These are phyloP conservation scores for Ibycter americanus DNA, from an alignment of 2,797 vertebrate genomes.

Conservation along the genomic window DNA sequence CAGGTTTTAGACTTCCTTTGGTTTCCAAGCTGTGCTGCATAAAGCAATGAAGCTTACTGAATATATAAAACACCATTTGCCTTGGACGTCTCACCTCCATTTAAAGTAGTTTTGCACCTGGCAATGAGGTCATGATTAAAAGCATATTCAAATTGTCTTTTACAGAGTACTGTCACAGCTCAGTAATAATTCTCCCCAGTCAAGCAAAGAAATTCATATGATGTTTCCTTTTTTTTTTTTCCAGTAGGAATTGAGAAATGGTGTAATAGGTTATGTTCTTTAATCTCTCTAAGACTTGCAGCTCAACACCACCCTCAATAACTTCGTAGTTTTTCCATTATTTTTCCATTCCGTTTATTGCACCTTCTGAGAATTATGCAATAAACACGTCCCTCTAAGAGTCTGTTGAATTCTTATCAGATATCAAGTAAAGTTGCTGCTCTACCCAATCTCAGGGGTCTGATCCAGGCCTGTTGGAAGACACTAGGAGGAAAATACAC, in stretches of 20 bases:
- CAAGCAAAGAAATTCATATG: neutral
- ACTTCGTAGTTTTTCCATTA: neutral
- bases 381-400: neutral
- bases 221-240: neutral
- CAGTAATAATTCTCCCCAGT: neutral
- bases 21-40: neutral
- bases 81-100: neutral
- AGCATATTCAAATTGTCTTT: slow-evolving; percentile 11
- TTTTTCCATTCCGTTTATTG: neutral
- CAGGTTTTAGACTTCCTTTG: neutral
- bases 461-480: neutral
- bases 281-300: neutral
- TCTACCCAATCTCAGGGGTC: neutral
- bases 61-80: neutral
- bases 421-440: neutral
- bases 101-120: neutral
- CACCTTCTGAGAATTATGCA: neutral
- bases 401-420: neutral
- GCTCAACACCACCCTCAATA: neutral
- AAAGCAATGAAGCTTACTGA: neutral
- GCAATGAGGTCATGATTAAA: neutral
- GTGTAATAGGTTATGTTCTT: neutral
- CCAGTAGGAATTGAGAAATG: neutral
- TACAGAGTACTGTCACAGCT: neutral
- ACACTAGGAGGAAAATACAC: neutral